Percentiles rank a stretch among this genome's conserved stretches.
Evolutionary conservation across 2,888 invertebrate species (phyloP).

Genomic region (Eupithecia tripunctaria): DNA sequence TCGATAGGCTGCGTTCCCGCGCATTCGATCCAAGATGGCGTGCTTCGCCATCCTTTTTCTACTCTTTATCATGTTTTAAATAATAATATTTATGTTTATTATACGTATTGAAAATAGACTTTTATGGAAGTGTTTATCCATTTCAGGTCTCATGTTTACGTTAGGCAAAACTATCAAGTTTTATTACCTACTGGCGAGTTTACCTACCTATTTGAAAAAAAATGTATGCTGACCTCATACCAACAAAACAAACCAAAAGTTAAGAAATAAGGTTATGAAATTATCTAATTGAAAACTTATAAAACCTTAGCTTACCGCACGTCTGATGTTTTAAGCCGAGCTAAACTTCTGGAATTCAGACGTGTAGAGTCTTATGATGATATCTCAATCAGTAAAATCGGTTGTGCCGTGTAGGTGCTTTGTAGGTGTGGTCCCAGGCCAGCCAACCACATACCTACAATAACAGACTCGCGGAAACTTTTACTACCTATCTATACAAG

Average conservation of each 20-base stretch:
- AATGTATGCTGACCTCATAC: neutral
- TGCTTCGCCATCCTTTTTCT: conserved; percentile 56
- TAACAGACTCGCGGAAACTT: too few species aligned
- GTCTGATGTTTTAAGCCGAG: too few species aligned
- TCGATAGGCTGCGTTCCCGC: conserved; percentile 59
- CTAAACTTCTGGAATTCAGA: neutral
- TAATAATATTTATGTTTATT: conserved; percentile 62
- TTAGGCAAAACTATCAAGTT: neutral
- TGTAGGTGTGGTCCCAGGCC: neutral
- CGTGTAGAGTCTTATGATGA: neutral
- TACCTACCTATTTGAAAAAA: neutral
- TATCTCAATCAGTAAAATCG: neutral
- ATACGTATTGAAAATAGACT: conserved; percentile 37
- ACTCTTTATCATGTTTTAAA: conserved; percentile 62
- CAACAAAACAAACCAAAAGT: neutral
- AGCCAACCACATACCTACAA: too few species aligned
- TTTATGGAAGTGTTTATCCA: neutral
- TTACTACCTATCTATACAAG: too few species aligned
- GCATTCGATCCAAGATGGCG: conserved; percentile 70
- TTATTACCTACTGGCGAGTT: neutral
- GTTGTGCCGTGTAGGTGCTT: neutral
- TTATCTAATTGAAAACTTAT: too few species aligned
- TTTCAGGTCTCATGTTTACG: neutral
- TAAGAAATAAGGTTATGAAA: too few species aligned
- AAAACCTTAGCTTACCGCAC: too few species aligned